Conservation (phyloP, 1,140 invertebrate species). For the Meloidogyne hapla region DNA sequence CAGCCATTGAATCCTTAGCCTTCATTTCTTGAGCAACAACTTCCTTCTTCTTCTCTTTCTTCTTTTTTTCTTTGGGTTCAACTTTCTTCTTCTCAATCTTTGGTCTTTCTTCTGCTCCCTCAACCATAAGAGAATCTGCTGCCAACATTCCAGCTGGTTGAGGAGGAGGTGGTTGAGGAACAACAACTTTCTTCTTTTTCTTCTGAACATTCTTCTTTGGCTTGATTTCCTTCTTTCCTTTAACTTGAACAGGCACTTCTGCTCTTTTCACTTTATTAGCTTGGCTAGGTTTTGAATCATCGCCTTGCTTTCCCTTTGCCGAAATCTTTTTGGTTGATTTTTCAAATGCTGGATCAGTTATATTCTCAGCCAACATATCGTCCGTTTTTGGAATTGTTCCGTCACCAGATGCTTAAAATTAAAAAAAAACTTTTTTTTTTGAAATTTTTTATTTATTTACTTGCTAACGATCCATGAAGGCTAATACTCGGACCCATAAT, state of each 20-base stretch:
- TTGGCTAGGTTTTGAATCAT: too few relatives aligned
- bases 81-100: neutral
- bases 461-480: slow-evolving; percentile 5
- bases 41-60: neutral
- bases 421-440: neutral
- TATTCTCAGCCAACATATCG: neutral
- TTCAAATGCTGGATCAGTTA: neutral
- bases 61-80: neutral
- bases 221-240: neutral
- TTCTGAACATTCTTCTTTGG: neutral
- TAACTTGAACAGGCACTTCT: neutral
- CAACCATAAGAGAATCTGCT: too few relatives aligned
- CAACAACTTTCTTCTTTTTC: neutral
- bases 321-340: neutral
- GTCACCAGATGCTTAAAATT: neutral
- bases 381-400: neutral
- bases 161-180: too few relatives aligned
- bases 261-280: neutral
- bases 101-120: too few relatives aligned
- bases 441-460: neutral
- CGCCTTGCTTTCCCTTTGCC: neutral
- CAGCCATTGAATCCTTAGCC: too few relatives aligned
- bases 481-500: neutral
- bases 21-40: too few relatives aligned
- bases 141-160: too few relatives aligned